A percentile compares a stretch with the other conserved stretches of the same genome.
These are phyloP conservation scores for Pangasius krempfi DNA, from an alignment of 2,797 vertebrate genomes.

Conservation along the genomic window DNA sequence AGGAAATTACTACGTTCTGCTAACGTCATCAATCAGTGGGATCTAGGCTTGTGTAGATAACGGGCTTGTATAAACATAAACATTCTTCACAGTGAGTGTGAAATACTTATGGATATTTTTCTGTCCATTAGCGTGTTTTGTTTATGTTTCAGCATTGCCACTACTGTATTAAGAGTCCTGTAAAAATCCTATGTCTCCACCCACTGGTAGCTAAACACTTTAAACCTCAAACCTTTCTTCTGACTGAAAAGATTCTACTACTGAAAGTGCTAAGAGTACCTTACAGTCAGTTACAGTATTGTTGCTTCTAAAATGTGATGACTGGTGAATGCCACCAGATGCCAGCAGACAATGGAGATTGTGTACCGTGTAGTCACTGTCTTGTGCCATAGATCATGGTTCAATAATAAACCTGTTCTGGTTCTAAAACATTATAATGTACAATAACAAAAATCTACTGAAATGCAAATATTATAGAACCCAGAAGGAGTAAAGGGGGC, in stretches of 20 bases:
- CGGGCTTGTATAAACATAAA: no score
- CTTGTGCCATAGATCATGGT: not conserved
- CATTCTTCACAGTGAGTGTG: no score
- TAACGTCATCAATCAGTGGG: no score
- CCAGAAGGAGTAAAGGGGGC: not conserved
- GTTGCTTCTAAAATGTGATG: conserved; percentile 21
- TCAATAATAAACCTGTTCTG: not conserved
- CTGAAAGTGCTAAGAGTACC: not conserved
- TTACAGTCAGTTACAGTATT: not conserved
- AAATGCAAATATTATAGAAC: not conserved
- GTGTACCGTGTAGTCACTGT: not conserved
- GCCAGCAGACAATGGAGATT: conserved; percentile 56
- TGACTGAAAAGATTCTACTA: not conserved
- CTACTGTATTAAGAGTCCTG: not conserved
- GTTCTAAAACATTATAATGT: not conserved
- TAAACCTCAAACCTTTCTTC: not conserved
- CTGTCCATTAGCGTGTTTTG: no score
- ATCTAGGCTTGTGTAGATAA: no score
- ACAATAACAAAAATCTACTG: not conserved
- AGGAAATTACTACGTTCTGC: not conserved
- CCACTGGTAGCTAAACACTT: not conserved
- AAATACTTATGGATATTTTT: no score
- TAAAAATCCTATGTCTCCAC: not conserved
- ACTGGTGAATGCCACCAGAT: conserved; percentile 59
- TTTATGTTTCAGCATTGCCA: not conserved